A percentile compares a stretch with the other conserved stretches of the same genome.
phyloP scores from a whole-genome alignment of 2,888 invertebrate species.

The Harmothoe impar region DNA sequence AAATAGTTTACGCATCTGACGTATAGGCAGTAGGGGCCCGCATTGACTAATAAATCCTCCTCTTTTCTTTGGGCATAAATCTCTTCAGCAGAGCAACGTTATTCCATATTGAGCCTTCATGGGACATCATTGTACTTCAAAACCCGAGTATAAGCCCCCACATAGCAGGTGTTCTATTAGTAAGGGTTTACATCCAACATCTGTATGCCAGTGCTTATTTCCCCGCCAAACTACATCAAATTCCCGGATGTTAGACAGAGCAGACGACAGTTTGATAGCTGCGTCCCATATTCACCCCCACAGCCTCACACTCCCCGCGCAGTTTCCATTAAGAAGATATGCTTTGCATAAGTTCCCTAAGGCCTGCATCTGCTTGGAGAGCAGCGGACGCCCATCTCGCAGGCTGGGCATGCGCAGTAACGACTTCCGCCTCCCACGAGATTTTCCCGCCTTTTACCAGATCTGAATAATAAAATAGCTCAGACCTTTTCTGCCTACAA shows the following conservation, averaged over 20 bases:
- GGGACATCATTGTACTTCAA: no score
- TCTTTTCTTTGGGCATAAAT: no score
- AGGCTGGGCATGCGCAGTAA: conserved; percentile 6
- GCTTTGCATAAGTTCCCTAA: no score
- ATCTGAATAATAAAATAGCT: background rate
- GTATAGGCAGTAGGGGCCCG: no score
- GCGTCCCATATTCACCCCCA: background rate
- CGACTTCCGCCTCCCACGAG: conserved; percentile 26
- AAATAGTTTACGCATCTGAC: no score
- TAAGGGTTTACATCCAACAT: background rate
- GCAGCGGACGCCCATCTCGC: background rate
- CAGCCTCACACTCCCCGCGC: background rate
- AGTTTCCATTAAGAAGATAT: background rate
- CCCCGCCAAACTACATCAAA: background rate
- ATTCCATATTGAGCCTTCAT: no score
- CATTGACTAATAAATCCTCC: no score
- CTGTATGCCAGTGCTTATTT: background rate
- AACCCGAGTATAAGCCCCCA: no score
- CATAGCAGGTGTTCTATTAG: background rate
- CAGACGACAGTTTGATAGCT: conserved; percentile 30
- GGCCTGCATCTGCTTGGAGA: background rate
- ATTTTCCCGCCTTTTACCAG: conserved; percentile 7
- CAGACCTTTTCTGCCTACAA: background rate
- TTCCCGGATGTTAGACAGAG: background rate
- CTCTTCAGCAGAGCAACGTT: no score